Conservation (phyloP, 2,113 vertebrate species). For the Acrocephalus kingi region DNA sequence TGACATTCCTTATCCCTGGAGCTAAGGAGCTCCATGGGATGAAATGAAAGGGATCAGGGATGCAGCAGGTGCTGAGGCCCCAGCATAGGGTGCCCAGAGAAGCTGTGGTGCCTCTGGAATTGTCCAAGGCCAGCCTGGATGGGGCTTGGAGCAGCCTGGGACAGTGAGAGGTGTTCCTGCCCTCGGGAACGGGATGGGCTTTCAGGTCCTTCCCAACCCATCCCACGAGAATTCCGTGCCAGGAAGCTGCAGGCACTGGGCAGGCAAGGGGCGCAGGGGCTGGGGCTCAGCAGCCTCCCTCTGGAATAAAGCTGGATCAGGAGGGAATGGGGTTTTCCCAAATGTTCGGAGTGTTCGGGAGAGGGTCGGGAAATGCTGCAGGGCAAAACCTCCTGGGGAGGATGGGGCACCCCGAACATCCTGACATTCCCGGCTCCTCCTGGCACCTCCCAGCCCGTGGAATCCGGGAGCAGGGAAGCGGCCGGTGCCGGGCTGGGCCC, state of each 20-base stretch:
- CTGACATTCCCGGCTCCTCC: not conserved
- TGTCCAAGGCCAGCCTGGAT: not conserved
- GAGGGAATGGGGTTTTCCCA: not conserved
- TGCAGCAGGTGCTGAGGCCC: not conserved
- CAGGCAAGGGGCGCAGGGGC: rapidly evolving
- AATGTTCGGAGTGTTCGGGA: rapidly evolving
- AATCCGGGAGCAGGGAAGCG: not conserved
- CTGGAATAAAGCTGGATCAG: not conserved
- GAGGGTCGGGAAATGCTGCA: not conserved
- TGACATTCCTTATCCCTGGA: rapidly evolving
- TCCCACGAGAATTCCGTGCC: not conserved
- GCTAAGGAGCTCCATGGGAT: rapidly evolving
- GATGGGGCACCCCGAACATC: not conserved
- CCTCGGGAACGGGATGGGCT: not conserved
- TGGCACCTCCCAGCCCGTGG: rapidly evolving
- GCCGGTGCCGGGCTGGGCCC: rapidly evolving
- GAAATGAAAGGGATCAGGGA: not conserved
- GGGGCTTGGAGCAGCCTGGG: not conserved
- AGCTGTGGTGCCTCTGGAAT: not conserved
- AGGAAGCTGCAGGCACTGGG: not conserved
- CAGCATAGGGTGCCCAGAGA: not conserved
- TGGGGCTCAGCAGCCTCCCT: not conserved
- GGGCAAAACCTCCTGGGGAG: not conserved
- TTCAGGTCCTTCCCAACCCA: not conserved
- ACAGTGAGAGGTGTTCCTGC: not conserved